Conservation (phyloP, 2,797 vertebrate species). For the Centroberyx gerrardi region DNA sequence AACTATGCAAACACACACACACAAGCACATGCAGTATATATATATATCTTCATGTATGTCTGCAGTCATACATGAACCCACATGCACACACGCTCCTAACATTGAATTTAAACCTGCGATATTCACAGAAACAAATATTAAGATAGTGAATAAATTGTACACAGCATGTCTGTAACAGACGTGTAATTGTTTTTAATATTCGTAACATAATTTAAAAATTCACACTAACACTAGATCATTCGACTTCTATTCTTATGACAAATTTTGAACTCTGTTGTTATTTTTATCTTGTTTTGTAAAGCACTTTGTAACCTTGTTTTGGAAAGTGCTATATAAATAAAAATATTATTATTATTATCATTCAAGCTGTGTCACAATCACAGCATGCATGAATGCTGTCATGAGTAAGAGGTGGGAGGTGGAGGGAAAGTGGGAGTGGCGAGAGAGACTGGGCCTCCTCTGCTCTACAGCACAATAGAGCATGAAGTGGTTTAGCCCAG, state of each 20-base stretch:
- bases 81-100: not conserved
- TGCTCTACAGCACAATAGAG: slow-evolving; percentile 71
- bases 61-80: not conserved
- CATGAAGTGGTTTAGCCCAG: slow-evolving; percentile 56
- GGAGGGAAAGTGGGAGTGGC: slow-evolving; percentile 56
- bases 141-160: not conserved
- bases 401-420: slow-evolving; percentile 56
- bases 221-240: not conserved
- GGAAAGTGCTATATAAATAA: no score
- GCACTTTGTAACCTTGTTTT: no score
- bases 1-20: not conserved
- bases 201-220: slow-evolving; percentile 1
- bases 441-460: slow-evolving; percentile 53
- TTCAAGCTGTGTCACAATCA: not conserved
- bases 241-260: no score
- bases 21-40: slow-evolving; percentile 9
- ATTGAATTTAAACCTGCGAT: no score
- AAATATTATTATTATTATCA: not conserved
- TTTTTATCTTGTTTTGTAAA: no score
- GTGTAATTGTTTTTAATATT: not conserved
- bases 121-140: not conserved
- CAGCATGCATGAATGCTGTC: not conserved
- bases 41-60: not conserved
- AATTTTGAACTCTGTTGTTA: no score
- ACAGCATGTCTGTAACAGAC: not conserved